phyloP scores from a whole-genome alignment of 2,113 vertebrate species.

The Larimichthys crocea region DNA sequence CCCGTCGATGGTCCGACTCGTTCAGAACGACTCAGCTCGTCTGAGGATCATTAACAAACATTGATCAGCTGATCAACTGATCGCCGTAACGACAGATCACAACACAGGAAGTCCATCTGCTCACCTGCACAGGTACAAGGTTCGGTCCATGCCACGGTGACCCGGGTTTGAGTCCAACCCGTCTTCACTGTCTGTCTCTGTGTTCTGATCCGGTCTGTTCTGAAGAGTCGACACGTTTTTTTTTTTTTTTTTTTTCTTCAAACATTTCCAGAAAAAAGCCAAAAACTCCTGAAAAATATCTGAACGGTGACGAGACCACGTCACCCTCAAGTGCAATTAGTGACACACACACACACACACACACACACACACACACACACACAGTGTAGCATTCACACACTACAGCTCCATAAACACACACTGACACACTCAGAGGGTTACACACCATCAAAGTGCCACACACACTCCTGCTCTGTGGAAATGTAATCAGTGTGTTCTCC shows the following conservation, averaged over 20 bases:
- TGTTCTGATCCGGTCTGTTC: not conserved
- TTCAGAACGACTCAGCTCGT: not conserved
- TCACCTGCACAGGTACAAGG: no score
- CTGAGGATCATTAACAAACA: no score
- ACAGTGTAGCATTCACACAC: slow-evolving; percentile 48
- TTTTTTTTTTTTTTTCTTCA: slow-evolving; percentile 3
- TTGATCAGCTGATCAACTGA: no score
- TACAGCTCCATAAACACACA: not conserved
- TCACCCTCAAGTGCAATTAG: slow-evolving; percentile 84
- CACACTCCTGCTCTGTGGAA: slow-evolving; percentile 47
- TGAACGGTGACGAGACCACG: slow-evolving; percentile 48
- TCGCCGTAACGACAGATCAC: no score
- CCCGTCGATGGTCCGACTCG: not conserved
- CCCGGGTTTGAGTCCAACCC: no score
- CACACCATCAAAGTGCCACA: slow-evolving; percentile 66
- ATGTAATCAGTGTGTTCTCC: slow-evolving; percentile 49
- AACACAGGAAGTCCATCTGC: no score
- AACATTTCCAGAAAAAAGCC: slow-evolving; percentile 59
- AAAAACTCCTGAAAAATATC: slow-evolving; percentile 58
- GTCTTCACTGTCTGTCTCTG: not conserved
- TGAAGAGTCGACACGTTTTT: not conserved
- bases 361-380: slow-evolving; percentile 31
- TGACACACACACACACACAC: slow-evolving; percentile 18
- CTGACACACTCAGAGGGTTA: slow-evolving; percentile 31
- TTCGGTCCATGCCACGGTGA: no score